phyloP scores from a whole-genome alignment of 2,888 invertebrate species.

The Ethmia dodecea region DNA sequence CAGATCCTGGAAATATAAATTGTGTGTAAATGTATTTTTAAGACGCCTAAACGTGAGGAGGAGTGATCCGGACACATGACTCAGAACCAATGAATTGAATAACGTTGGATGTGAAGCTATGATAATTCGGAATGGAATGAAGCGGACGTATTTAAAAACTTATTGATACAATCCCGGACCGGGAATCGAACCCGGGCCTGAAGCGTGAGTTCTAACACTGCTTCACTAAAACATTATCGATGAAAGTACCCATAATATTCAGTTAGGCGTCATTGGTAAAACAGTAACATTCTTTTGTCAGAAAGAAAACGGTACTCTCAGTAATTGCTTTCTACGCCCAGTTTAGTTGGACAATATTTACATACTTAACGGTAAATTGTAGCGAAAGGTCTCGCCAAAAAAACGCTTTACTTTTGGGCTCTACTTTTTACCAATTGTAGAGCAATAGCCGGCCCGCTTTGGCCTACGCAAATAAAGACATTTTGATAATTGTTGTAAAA shows the following conservation, averaged over 20 bases:
- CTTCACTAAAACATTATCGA: too few species aligned
- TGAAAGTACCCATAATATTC: too few species aligned
- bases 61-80: too few species aligned
- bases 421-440: slow-evolving; percentile 67
- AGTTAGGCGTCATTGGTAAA: too few species aligned
- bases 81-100: slow-evolving; percentile 74
- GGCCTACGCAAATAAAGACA: slow-evolving; percentile 61
- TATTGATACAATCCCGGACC: too few species aligned
- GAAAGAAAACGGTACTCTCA: slow-evolving; percentile 25
- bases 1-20: too few species aligned
- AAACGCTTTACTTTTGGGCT: slow-evolving; percentile 53
- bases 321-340: slow-evolving; percentile 34
- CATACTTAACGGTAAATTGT: slow-evolving; percentile 38
- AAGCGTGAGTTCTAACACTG: too few species aligned
- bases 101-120: slow-evolving; percentile 67
- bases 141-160: too few species aligned
- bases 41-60: too few species aligned
- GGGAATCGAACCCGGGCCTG: too few species aligned
- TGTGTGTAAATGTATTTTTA: too few species aligned
- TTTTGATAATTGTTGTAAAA: slow-evolving; percentile 44
- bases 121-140: slow-evolving; percentile 41
- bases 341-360: slow-evolving; percentile 47
- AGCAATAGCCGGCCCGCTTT: slow-evolving; percentile 43
- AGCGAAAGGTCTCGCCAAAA: slow-evolving; percentile 39
- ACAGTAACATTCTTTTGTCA: neutral